Evolutionary conservation across 2,797 vertebrate species (phyloP).

Genomic region (Catamblyrhynchus diadema): DNA sequence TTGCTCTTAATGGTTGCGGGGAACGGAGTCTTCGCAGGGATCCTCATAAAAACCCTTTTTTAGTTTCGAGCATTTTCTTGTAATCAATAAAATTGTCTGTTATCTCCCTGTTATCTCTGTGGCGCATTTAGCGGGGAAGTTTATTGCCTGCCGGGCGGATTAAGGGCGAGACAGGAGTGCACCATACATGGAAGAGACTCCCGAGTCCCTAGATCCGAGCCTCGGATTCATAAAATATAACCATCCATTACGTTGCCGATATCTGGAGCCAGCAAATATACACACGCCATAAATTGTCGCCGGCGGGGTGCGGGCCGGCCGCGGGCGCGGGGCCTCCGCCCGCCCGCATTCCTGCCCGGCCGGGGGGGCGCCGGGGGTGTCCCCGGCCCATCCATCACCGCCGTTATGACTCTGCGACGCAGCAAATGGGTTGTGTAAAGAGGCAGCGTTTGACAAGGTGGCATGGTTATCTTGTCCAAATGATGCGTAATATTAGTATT

Average conservation of each 20-base stretch:
- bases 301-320: slow-evolving; percentile 63
- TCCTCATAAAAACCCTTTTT: slow-evolving; percentile 64
- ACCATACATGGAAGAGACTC: slow-evolving; percentile 80
- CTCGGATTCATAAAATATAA: slow-evolving; percentile 78
- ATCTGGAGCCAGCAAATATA: slow-evolving; percentile 92
- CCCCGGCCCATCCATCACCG: slow-evolving; percentile 67
- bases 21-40: slow-evolving; percentile 5
- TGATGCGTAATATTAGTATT: slow-evolving; percentile 67
- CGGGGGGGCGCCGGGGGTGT: slow-evolving; percentile 61
- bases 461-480: slow-evolving; percentile 66
- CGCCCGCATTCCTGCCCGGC: slow-evolving; percentile 68
- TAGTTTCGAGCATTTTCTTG: slow-evolving; percentile 56
- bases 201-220: slow-evolving; percentile 63
- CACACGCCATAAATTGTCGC: slow-evolving; percentile 88
- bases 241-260: slow-evolving; percentile 78
- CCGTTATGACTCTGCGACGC: slow-evolving; percentile 64
- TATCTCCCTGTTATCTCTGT: no score
- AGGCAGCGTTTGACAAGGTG: slow-evolving; percentile 66
- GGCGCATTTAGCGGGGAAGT: slow-evolving; percentile 64
- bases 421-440: slow-evolving; percentile 65
- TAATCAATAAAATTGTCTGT: slow-evolving; percentile 63
- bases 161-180: slow-evolving; percentile 66
- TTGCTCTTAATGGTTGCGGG: neutral
- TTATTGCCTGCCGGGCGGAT: slow-evolving; percentile 69
- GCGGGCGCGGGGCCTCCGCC: slow-evolving; percentile 63